A percentile compares a stretch with the other conserved stretches of the same genome.
Conservation (phyloP, 1,140 invertebrate species). For the Hestina assimilis region DNA sequence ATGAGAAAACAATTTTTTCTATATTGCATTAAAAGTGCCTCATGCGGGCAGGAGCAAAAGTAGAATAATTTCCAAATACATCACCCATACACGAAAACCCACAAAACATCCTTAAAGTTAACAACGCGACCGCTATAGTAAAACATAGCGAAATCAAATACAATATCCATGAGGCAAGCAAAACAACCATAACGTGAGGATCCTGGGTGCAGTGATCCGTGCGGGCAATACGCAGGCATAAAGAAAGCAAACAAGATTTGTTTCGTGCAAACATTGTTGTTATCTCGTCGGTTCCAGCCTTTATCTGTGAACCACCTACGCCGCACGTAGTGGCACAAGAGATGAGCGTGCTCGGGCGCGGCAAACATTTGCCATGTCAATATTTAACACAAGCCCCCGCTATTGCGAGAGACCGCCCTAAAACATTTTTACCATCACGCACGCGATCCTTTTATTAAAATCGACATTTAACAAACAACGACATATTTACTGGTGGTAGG, state of each 20-base stretch:
- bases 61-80: too few species aligned
- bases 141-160: constrained; percentile 31
- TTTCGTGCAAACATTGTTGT: constrained; percentile 62
- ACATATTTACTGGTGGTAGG: too few species aligned
- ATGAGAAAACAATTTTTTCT: too few species aligned
- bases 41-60: too few species aligned
- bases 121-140: neutral
- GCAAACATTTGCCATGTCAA: constrained; percentile 68
- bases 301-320: constrained; percentile 54
- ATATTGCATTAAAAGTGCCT: too few species aligned
- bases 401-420: constrained; percentile 39
- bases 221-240: constrained; percentile 50
- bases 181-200: constrained; percentile 66
- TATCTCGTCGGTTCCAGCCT: constrained; percentile 47
- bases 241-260: constrained; percentile 67
- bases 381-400: constrained; percentile 66
- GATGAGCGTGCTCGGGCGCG: constrained; percentile 49
- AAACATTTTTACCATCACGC: constrained; percentile 10
- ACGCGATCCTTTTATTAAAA: constrained; percentile 10
- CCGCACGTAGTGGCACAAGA: constrained; percentile 44
- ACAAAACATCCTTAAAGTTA: neutral
- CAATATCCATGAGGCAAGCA: constrained; percentile 45
- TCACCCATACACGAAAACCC: too few species aligned
- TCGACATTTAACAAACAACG: too few species aligned
- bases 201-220: constrained; percentile 44